Conservation (phyloP, 2,797 vertebrate genomes). For the Nyctalus aviator region DNA sequence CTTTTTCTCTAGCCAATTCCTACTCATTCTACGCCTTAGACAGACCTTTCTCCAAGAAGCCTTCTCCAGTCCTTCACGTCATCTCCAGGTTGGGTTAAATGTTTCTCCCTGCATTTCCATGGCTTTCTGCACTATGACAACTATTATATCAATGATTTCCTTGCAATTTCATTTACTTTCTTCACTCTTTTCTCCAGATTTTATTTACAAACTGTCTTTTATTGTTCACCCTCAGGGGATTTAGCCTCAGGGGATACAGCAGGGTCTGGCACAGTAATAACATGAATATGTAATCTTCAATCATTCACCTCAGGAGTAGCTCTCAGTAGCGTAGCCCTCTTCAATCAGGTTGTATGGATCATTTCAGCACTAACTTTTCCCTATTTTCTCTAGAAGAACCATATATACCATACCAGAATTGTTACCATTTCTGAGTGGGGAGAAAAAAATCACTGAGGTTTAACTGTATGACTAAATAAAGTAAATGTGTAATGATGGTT, state of each 20-base stretch:
- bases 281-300: background rate
- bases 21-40: background rate
- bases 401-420: background rate
- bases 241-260: background rate
- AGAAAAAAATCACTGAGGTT: background rate
- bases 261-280: background rate
- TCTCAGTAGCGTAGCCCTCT: background rate
- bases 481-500: background rate
- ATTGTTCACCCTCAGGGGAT: background rate
- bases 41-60: background rate
- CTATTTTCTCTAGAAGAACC: background rate
- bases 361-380: background rate
- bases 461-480: conserved; percentile 17
- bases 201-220: background rate
- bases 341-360: background rate
- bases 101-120: background rate
- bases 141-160: background rate
- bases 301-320: background rate
- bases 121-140: background rate
- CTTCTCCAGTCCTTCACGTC: background rate
- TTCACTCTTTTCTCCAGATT: conserved; percentile 14
- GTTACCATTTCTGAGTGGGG: background rate
- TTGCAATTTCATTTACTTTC: background rate
- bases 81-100: background rate
- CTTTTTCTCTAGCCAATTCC: background rate